A percentile compares a stretch with the other conserved stretches of the same genome.
Evolutionary conservation across 2,888 invertebrate species (phyloP).

Genomic region (Sarcophaga carnaria): DNA sequence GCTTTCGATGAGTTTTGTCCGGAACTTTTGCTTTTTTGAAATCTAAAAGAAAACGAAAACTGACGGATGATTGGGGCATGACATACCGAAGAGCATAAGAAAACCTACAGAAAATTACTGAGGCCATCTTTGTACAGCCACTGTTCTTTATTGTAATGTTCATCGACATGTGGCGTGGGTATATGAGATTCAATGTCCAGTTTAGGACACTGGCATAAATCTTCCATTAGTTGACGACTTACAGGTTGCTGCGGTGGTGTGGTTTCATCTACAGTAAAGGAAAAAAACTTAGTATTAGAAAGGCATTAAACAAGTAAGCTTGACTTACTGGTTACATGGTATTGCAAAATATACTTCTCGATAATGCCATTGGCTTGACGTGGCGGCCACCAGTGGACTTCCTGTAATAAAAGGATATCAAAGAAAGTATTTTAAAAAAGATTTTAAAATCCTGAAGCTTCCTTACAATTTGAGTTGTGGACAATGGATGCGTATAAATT

Average conservation of each 20-base stretch:
- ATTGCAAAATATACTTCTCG: conserved; percentile 74
- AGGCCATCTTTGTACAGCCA: conserved; percentile 74
- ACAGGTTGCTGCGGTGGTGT: background rate
- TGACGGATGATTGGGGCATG: background rate
- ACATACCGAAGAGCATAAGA: background rate
- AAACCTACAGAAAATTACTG: conserved; percentile 76
- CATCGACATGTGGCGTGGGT: conserved; percentile 75
- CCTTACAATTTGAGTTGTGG: conserved; percentile 76
- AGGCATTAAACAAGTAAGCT: background rate
- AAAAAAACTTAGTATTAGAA: background rate
- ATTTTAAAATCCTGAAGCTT: background rate
- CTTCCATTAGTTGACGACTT: background rate
- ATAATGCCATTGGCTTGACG: conserved; percentile 76
- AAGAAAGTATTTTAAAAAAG: background rate
- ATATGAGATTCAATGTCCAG: conserved; percentile 72
- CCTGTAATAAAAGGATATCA: conserved; percentile 64
- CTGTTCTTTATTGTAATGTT: conserved; percentile 76
- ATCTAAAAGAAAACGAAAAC: background rate
- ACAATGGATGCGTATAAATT: conserved; percentile 75
- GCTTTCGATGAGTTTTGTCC: background rate
- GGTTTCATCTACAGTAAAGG: background rate
- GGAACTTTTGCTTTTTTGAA: conserved; percentile 2
- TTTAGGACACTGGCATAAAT: conserved; percentile 69
- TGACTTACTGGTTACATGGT: conserved; percentile 65
- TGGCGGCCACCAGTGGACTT: conserved; percentile 80